phyloP scores from a whole-genome alignment of 2,113 vertebrate species.

The Anolis sagrei region DNA sequence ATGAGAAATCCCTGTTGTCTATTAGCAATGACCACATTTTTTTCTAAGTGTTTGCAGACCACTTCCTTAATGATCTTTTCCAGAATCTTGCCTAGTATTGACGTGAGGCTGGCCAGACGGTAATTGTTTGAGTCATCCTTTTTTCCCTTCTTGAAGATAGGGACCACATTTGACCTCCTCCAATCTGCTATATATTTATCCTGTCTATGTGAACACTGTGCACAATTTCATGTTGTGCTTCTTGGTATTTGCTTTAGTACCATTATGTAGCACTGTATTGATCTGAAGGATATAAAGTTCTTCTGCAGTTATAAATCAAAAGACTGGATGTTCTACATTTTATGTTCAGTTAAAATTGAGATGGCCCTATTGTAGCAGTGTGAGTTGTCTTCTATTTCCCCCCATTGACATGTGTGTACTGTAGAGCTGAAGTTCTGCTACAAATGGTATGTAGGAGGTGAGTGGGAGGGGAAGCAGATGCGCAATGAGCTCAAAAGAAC shows the following conservation, averaged over 20 bases:
- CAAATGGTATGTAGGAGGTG: slow-evolving; percentile 47
- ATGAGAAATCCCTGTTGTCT: too few relatives aligned
- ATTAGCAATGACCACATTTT: too few relatives aligned
- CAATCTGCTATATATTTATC: too few relatives aligned
- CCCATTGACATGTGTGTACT: background rate
- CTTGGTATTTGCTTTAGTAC: background rate
- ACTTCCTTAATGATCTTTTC: too few relatives aligned
- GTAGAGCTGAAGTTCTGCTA: slow-evolving; percentile 22
- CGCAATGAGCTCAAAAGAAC: slow-evolving; percentile 39
- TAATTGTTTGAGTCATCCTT: too few relatives aligned
- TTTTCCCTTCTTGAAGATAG: too few relatives aligned
- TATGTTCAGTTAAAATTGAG: slow-evolving; percentile 56
- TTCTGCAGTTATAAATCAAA: slow-evolving; percentile 48
- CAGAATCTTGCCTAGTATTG: too few relatives aligned
- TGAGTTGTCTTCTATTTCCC: slow-evolving; percentile 30
- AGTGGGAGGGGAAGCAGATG: slow-evolving; percentile 62
- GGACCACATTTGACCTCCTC: too few relatives aligned
- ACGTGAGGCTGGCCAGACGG: too few relatives aligned
- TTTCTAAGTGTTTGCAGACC: too few relatives aligned
- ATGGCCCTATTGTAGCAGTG: slow-evolving; percentile 40
- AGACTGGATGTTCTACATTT: slow-evolving; percentile 36
- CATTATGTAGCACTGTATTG: slow-evolving; percentile 33
- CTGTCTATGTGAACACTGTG: background rate
- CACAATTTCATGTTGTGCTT: background rate
- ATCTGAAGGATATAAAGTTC: slow-evolving; percentile 52